These are phyloP conservation scores for Bryconaethiops microstoma DNA, from an alignment of 2,797 vertebrate genomes.

Conservation along the genomic window DNA sequence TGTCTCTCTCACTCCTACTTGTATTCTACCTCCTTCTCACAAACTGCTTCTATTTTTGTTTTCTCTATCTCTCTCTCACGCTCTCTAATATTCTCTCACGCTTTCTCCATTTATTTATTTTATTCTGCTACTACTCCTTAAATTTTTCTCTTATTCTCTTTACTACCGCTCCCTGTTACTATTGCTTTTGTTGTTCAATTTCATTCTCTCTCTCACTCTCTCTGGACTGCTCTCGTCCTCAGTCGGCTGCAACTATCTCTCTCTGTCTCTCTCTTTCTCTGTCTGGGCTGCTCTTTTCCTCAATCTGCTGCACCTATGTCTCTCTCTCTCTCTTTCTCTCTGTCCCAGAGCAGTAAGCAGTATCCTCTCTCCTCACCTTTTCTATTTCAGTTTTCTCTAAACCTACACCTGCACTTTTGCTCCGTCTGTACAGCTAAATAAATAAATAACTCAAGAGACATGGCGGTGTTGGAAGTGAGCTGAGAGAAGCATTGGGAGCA, in stretches of 20 bases:
- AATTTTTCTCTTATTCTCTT: not conserved
- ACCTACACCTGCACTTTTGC: slow-evolving; percentile 31
- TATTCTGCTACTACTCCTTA: not conserved
- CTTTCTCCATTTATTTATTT: not conserved
- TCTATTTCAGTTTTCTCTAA: slow-evolving; percentile 29
- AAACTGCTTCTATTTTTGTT: no score
- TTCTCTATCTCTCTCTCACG: no score
- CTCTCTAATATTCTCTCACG: not conserved
- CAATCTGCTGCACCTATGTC: not conserved
- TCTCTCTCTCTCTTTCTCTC: not conserved
- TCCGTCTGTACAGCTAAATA: slow-evolving; percentile 19
- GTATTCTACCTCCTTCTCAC: no score
- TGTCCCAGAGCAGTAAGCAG: not conserved
- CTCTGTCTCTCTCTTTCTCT: not conserved
- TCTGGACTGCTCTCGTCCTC: not conserved
- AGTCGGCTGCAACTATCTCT: not conserved
- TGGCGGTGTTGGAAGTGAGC: slow-evolving; percentile 21
- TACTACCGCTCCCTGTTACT: not conserved
- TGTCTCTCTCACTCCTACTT: not conserved
- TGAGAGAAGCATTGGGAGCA: slow-evolving; percentile 37
- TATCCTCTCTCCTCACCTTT: slow-evolving; percentile 9
- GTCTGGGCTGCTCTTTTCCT: no score
- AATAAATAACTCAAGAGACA: slow-evolving; percentile 51
- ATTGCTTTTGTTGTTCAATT: not conserved
- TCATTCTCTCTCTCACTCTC: not conserved